These are phyloP conservation scores for Proisotoma minuta DNA, from an alignment of 2,888 invertebrate species.

Conservation along the genomic window DNA sequence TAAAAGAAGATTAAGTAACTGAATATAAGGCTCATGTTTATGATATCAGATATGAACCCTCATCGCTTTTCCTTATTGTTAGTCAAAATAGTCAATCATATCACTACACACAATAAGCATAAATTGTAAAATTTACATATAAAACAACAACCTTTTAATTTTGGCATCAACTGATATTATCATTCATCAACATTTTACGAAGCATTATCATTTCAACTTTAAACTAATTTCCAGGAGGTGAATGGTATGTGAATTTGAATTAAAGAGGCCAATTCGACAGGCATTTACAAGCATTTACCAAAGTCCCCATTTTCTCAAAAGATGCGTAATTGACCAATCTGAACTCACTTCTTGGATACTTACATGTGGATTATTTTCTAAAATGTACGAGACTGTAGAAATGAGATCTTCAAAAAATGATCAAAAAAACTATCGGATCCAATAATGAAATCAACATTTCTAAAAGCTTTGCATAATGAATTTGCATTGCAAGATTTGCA, in stretches of 20 bases:
- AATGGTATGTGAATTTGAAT: constrained; percentile 78
- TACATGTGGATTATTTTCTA: constrained; percentile 66
- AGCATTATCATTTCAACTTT: too few relatives aligned
- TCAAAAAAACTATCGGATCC: constrained; percentile 96
- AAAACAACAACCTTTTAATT: too few relatives aligned
- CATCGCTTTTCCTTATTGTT: too few relatives aligned
- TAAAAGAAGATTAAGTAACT: too few relatives aligned
- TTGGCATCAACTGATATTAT: too few relatives aligned
- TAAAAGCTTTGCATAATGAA: constrained; percentile 66
- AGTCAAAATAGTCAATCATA: too few relatives aligned
- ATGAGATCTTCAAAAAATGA: constrained; percentile 86
- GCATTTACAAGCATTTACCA: constrained; percentile 70
- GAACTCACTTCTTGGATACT: constrained; percentile 76
- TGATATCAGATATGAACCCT: too few relatives aligned
- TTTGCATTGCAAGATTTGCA: not conserved
- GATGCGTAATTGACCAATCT: constrained; percentile 86
- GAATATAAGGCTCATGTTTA: too few relatives aligned
- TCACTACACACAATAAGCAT: too few relatives aligned
- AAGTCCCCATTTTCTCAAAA: constrained; percentile 84
- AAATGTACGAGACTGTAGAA: constrained; percentile 76
- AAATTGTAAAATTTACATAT: too few relatives aligned
- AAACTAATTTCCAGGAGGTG: constrained; percentile 70
- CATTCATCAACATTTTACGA: too few relatives aligned
- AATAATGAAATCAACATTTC: constrained; percentile 73
- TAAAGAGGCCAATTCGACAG: constrained; percentile 65